These are phyloP conservation scores for Gymnothorax javanicus DNA, from an alignment of 2,797 vertebrate genomes.

Conservation along the genomic window DNA sequence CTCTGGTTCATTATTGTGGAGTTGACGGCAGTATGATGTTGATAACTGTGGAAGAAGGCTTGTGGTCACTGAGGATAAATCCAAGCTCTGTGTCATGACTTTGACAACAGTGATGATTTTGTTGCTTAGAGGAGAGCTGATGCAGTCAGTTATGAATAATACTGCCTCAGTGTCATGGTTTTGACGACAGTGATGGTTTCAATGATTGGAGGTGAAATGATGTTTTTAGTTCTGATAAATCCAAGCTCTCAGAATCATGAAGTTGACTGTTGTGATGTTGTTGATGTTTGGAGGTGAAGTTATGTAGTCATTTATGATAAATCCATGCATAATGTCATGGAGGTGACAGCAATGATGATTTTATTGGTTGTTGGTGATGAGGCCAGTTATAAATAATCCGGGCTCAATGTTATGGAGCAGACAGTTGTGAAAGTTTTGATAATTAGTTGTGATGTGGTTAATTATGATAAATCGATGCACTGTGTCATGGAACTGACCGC, in stretches of 20 bases:
- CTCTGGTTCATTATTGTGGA: background rate
- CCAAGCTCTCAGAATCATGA: background rate
- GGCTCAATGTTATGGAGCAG: background rate
- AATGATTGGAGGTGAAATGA: conserved; percentile 21
- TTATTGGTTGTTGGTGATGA: conserved; percentile 9
- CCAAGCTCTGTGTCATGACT: background rate
- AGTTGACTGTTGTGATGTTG: background rate
- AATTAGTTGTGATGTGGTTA: background rate
- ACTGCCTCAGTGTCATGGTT: background rate
- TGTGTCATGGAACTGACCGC: background rate
- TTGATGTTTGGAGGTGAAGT: background rate
- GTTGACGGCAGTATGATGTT: background rate
- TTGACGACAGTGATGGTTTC: background rate
- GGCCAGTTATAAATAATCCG: background rate
- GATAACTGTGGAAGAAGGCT: background rate
- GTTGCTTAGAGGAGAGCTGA: background rate
- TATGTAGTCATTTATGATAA: background rate
- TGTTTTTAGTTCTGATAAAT: background rate
- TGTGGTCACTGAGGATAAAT: background rate
- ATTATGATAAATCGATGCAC: background rate
- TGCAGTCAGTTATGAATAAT: background rate
- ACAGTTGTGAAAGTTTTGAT: background rate
- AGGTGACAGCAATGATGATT: background rate
- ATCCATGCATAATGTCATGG: background rate
- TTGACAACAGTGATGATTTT: background rate